Conservation (phyloP, 2,888 invertebrate species). For the Tipula confusa region DNA sequence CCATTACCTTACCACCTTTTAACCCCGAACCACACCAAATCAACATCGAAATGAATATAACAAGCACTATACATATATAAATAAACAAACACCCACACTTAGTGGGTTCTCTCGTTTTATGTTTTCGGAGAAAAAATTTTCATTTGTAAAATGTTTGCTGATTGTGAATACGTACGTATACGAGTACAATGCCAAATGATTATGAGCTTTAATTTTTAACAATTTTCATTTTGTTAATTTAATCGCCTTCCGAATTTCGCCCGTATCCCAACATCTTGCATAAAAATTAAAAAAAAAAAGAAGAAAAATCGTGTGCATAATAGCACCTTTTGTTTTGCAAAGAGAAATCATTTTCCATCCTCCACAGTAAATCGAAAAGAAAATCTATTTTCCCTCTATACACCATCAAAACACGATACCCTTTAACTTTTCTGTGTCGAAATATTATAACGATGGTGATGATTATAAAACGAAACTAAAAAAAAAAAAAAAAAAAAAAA, state of each 20-base stretch:
- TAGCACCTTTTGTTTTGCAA: background rate
- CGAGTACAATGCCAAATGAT: background rate
- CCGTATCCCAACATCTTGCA: background rate
- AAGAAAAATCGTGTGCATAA: constrained; percentile 3
- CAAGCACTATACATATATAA: background rate
- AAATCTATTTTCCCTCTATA: background rate
- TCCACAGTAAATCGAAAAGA: background rate
- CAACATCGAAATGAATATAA: background rate
- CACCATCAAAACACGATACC: background rate
- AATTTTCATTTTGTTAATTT: background rate
- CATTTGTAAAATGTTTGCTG: too few species aligned
- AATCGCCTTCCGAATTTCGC: background rate
- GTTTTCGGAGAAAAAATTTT: background rate
- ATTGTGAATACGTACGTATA: background rate
- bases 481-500: too few species aligned
- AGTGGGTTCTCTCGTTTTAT: too few species aligned
- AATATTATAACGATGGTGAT: background rate
- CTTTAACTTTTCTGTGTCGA: background rate
- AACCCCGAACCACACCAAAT: background rate
- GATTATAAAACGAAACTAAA: too few species aligned
- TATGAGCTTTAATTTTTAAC: background rate
- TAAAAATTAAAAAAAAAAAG: background rate
- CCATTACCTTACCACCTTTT: background rate
- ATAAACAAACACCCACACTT: background rate
- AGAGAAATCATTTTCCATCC: background rate